Base-by-base conservation (phyloP, 2,113 vertebrate species). In the Oncorhynchus tshawytscha region DNA sequence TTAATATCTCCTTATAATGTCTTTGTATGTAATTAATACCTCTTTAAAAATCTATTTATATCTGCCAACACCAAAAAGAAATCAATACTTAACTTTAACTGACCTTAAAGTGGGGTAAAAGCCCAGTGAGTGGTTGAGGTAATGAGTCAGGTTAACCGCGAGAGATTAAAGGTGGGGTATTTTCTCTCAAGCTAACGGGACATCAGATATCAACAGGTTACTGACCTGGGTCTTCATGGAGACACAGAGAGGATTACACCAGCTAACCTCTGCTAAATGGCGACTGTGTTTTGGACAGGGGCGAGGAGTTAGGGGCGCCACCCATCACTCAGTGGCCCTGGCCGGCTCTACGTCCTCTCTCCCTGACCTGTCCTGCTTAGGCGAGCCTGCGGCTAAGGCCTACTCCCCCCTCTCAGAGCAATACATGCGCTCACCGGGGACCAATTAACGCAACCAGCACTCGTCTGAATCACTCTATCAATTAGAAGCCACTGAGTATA, bases 381-480 rank as follows among this genome's bases (percentile, higher is more conserved):
- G 94, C 91, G 83, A 92, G 91, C 86, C 93, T 91, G 92, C 93
- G 91, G 91, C 92, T 92, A 91, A 91, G 93, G 87, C 89, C 91
- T 87, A 84, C 92, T 91, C 94, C 94, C 95, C 90, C 92, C 93
- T 94, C 91, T 92, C 15, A 18, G 91, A 86, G 81, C 83, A 78
- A 71, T 76, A 69, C 72, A 82, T 15, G 75, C 1, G 82, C 92
- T 95, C 96, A 94, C 95, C 86, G 92, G 96, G 95, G 96, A 96
- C 94, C 96, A 97, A 97, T 98, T 98, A 97, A 95, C 94, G 93
- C 92, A 93, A 94, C 94, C 92, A 94, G 94, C 93, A 92, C 95
- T 95, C 93, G 95, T 94, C 92, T 95, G 95, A 95, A 95, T 96
- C 96, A 96, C 95, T 96, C 95, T 95, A 96, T 97, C 96, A 98